Conservation (phyloP, 2,113 vertebrate genomes). For the Laterallus jamaicensis region DNA sequence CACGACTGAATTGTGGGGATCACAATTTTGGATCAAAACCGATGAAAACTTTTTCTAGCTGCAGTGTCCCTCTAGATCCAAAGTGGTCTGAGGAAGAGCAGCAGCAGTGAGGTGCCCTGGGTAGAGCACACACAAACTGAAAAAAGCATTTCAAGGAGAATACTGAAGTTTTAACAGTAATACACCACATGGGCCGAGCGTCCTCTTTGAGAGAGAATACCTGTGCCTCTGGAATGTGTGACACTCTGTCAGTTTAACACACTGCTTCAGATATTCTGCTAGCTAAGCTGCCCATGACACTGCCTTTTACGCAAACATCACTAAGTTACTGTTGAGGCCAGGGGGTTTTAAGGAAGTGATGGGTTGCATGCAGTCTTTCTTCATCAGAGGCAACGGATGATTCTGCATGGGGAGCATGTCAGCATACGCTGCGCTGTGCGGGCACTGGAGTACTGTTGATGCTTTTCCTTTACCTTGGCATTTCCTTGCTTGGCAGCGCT, state of each 20-base stretch:
- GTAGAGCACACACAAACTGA: background rate
- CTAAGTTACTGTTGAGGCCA: background rate
- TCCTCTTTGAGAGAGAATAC: background rate
- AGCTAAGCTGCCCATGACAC: background rate
- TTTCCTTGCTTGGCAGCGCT: background rate
- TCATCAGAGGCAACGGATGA: background rate
- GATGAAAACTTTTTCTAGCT: background rate
- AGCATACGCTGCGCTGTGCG: accelerated
- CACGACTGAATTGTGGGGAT: background rate
- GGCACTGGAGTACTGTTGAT: background rate
- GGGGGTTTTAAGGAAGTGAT: background rate
- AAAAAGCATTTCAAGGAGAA: background rate
- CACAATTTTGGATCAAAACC: background rate
- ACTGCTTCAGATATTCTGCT: background rate
- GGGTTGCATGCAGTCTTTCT: background rate
- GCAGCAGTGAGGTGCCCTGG: background rate
- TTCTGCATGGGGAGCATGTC: background rate
- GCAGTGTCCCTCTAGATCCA: background rate
- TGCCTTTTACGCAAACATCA: background rate
- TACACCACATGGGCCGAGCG: background rate
- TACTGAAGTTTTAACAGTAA: background rate
- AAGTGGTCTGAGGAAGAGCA: background rate
- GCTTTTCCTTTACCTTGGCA: background rate
- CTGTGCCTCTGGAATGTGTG: accelerated
- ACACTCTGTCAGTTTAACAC: background rate